phyloP scores from a whole-genome alignment of 2,113 vertebrate genomes.

The Patagioenas fasciata region DNA sequence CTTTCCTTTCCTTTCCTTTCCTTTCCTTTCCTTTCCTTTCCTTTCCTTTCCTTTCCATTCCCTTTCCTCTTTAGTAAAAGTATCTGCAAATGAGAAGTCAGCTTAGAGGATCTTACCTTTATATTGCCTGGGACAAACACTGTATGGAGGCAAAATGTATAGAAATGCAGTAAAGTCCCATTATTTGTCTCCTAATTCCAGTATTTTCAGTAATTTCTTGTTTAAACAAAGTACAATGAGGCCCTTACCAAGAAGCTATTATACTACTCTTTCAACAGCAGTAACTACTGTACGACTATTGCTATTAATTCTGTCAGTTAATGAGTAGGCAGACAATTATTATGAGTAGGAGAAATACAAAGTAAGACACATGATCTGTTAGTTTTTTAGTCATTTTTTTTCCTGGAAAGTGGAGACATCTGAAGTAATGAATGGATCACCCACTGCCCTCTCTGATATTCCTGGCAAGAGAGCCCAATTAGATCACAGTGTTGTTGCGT shows the following conservation, averaged over 20 bases:
- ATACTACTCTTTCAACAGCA: background rate
- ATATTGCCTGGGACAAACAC: background rate
- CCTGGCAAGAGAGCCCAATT: background rate
- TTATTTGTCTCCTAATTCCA: background rate
- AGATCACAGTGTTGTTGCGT: background rate
- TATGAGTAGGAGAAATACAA: background rate
- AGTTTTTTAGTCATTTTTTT: background rate
- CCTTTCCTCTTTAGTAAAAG: background rate
- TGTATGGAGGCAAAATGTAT: background rate
- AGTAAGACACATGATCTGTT: background rate
- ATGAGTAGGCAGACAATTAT: background rate
- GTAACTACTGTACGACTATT: background rate
- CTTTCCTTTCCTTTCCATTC: background rate
- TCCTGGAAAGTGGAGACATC: background rate
- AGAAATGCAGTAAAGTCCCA: background rate
- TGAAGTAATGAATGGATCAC: background rate
- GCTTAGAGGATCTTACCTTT: background rate
- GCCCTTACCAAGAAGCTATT: background rate
- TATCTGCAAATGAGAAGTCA: background rate
- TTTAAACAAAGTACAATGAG: background rate
- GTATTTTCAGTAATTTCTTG: background rate
- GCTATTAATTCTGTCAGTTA: background rate
- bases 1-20: no score
- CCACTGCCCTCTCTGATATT: background rate
- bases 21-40: background rate